A percentile compares a stretch with the other conserved stretches of the same genome.
Conservation (phyloP, 2,888 invertebrate species). For the Agonopterix alstromeriana region DNA sequence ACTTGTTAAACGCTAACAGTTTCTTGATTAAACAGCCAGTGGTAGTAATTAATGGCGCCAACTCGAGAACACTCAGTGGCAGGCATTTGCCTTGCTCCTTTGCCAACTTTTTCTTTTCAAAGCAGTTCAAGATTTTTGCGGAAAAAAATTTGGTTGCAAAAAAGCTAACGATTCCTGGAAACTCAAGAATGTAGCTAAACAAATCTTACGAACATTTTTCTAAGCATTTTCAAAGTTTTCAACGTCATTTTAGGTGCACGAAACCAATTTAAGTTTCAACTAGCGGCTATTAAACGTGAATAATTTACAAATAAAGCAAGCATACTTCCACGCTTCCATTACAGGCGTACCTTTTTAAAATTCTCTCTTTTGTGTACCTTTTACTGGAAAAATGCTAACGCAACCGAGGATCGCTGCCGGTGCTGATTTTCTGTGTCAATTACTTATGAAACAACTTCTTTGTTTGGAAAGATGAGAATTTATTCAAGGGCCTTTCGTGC, state of each 20-base stretch:
- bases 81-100: constrained; percentile 12
- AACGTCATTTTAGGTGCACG: no score
- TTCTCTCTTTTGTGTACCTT: constrained; percentile 20
- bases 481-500: no score
- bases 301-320: constrained; percentile 30
- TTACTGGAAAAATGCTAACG: constrained; percentile 14
- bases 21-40: constrained; percentile 31
- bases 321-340: constrained; percentile 18
- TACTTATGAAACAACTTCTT: not conserved
- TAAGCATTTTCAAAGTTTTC: no score
- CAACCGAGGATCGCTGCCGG: not conserved
- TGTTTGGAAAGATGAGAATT: not conserved
- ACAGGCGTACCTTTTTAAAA: constrained; percentile 16
- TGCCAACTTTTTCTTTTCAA: constrained; percentile 2
- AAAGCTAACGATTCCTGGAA: not conserved
- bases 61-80: constrained; percentile 18
- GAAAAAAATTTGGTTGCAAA: not conserved
- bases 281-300: constrained; percentile 22
- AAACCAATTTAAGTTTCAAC: constrained; percentile 15
- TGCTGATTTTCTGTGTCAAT: not conserved
- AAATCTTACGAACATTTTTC: not conserved
- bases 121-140: not conserved
- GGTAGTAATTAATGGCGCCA: constrained; percentile 25
- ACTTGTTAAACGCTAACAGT: constrained; percentile 17
- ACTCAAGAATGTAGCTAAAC: not conserved